Conservation (phyloP, 1,140 invertebrate species). For the Dendrolimus punctatus region DNA sequence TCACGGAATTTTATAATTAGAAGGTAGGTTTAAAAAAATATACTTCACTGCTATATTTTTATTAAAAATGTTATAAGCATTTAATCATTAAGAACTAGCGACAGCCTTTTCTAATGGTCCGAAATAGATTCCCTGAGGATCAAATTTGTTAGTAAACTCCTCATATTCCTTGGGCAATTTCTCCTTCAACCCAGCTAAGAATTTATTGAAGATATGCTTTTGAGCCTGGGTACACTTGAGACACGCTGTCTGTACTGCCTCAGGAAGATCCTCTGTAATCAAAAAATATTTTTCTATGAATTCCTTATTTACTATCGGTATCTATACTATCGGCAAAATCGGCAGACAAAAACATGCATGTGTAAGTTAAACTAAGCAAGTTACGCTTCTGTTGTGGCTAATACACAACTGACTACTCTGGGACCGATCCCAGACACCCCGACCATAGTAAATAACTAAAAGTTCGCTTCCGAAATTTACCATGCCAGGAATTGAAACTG, state of each 20-base stretch:
- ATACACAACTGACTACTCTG: no score
- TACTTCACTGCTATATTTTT: background rate
- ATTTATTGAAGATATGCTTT: slow-evolving; percentile 75
- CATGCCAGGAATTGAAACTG: no score
- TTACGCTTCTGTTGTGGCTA: no score
- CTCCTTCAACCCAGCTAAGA: slow-evolving; percentile 69
- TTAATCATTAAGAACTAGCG: slow-evolving; percentile 16
- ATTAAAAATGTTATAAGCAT: background rate
- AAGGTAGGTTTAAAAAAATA: background rate
- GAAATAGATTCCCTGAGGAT: slow-evolving; percentile 58
- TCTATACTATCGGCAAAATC: no score
- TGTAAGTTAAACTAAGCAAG: no score
- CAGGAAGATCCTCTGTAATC: slow-evolving; percentile 72
- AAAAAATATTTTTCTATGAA: slow-evolving; percentile 4
- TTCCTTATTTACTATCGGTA: no score
- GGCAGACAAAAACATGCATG: no score
- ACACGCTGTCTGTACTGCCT: slow-evolving; percentile 77
- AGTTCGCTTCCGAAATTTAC: no score
- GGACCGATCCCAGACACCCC: no score
- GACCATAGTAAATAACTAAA: no score
- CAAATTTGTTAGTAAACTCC: slow-evolving; percentile 73
- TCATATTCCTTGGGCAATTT: slow-evolving; percentile 73
- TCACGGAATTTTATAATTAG: background rate
- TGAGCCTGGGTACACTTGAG: slow-evolving; percentile 78
- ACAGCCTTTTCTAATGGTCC: slow-evolving; percentile 21